Evolutionary conservation across 2,113 vertebrate species (phyloP).

Genomic region (Myanophis thanlyinensis): DNA sequence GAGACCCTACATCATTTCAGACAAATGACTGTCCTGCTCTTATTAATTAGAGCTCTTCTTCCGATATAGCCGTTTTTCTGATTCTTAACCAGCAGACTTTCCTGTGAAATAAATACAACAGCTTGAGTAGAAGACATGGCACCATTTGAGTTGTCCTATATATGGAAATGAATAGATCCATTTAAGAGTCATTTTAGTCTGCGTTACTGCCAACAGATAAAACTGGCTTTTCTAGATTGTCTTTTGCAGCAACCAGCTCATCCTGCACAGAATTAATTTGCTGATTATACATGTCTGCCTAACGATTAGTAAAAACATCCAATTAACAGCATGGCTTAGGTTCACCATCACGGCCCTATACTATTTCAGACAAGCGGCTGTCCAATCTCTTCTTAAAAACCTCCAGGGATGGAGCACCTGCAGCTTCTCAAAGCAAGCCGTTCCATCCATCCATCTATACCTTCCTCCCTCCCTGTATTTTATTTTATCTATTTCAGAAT

Average conservation of each 20-base stretch:
- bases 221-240: not conserved
- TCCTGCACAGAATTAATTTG: not conserved
- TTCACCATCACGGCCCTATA: too few relatives aligned
- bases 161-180: not conserved
- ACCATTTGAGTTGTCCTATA: not conserved
- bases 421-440: not conserved
- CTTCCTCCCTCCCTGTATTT: too few relatives aligned
- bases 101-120: not conserved
- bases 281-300: not conserved
- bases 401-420: not conserved
- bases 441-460: too few relatives aligned
- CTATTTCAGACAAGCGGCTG: not conserved
- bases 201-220: not conserved
- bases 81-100: not conserved
- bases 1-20: too few relatives aligned
- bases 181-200: not conserved
- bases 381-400: not conserved
- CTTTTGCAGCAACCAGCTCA: not conserved
- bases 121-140: not conserved
- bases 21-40: not conserved
- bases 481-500: too few relatives aligned
- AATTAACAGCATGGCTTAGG: too few relatives aligned
- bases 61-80: not conserved
- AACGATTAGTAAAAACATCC: not conserved
- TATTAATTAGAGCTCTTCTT: not conserved